Base-by-base conservation (phyloP, 2,113 vertebrate species). In the Dolichotis patagonum region DNA sequence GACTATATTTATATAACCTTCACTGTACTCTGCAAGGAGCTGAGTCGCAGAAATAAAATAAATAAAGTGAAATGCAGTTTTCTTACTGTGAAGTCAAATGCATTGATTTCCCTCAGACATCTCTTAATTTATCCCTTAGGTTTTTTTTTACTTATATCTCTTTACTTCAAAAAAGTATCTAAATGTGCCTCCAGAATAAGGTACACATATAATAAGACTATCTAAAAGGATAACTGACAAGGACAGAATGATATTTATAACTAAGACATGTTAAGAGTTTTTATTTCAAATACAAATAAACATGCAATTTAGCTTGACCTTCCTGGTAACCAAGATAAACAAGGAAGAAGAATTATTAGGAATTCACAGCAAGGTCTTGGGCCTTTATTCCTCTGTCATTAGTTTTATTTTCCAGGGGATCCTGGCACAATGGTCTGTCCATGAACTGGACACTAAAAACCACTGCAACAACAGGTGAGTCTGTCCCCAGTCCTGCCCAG, bases 1-100 rank as follows among this genome's bases (percentile, higher is more conserved):
- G 77, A 84, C 32, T 75, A 13, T 32, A 90, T 94, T 90, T 95
- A 91, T 58, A 52, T 84, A 96, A 92, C 43, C 73, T 91, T 90
- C 65, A 84, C 38, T 69, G 90, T 80, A 93, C 41, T 97, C 62
- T 69, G 80, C 69, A 93, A 91, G 96, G 69, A 91, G 75, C 54
- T 91, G 83, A 93, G 80, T 93, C 86, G 96, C 62, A 73, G 69
- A 85, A 77, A 93, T 32, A 38, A 87, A 94, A 14, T 7, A 80
- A 60, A 58, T 54, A 41, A 67, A 83, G 75, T 75, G 81, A 88
- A 89, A 65, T 63, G 20, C 46, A 92, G 69, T 35, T 82, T 88
- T 94, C 60, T 84, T 13, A 83, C 3, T 82, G 26, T 85, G 85
- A 92, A 54, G 35, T 82, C 82, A 90, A 62, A n/a, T n/a, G 88